Percentiles rank a stretch among this genome's conserved stretches.
Conservation (phyloP, 2,113 vertebrate species). For the Crotalus tigris region DNA sequence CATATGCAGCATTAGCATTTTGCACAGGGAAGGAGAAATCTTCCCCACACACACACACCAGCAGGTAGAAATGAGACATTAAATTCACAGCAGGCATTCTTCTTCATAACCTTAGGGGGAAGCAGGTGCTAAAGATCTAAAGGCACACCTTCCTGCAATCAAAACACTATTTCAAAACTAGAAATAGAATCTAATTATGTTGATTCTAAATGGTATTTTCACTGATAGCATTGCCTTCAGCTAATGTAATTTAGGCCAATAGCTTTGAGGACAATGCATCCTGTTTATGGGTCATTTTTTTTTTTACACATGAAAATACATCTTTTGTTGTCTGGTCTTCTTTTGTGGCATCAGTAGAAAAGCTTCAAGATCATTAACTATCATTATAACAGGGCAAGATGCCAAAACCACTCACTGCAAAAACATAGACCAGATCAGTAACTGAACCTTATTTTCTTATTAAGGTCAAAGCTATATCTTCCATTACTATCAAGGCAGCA, state of each 20-base stretch:
- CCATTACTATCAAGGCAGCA: not conserved
- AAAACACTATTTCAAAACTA: constrained; percentile 16
- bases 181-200: constrained; percentile 22
- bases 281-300: not conserved
- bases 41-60: not conserved
- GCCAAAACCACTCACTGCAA: not conserved
- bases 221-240: not conserved
- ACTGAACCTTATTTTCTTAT: not conserved
- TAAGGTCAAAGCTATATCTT: not conserved
- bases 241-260: not conserved
- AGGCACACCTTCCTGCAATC: constrained; percentile 3
- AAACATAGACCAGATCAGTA: not conserved
- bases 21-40: constrained; percentile 1
- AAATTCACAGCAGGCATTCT: constrained; percentile 26
- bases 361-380: not conserved
- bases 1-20: not conserved
- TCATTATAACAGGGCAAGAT: not conserved
- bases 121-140: constrained; percentile 21
- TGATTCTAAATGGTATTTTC: constrained; percentile 19
- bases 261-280: not conserved
- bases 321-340: not conserved
- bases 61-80: constrained; percentile 35
- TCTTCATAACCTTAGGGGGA: not conserved
- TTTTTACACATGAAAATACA: not conserved
- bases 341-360: not conserved